Base-by-base conservation (phyloP, 2,888 invertebrate species). In the Acronicta leporina region DNA sequence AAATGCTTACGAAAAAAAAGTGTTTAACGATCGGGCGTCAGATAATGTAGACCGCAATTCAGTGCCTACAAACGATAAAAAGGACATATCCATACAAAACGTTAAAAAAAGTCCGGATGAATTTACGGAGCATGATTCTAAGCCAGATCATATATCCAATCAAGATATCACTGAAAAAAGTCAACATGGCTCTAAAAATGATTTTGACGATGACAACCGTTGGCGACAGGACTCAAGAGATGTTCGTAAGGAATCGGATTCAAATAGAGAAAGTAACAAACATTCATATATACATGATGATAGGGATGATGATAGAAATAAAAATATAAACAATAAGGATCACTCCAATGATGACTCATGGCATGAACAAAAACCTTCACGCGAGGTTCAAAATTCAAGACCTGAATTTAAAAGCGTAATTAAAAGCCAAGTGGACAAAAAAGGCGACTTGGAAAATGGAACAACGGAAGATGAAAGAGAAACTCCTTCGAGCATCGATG, bases 1-100 rank as follows among this genome's bases (percentile, higher is more conserved):
- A 13, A 54, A 47, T 0, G 52, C 59, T 11, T 15, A 49, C 11
- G 38, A 50, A 10, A 50, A 46, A 25, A 70, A 45, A 45, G 0
- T 9, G 11, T 33, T 41, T 6, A 41, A 15, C 13, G 48, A 53
- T 1, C 30, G 41, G 10, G 8, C 25, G 3, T 42, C 43, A 10
- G 25, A 55, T 15, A 40, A 41, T 5, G 16, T 0, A 6, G 15
- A 15, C 13, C 13, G 0, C 6, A 16, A 48, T 9, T 1, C 1
- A 0, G n/a, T 38, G 13, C 4, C 5, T 5, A 44, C 15, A 50
- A 56, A 50, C 25, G 15, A 45, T 25, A n/a, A 43, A 8, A 16
- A 42, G 13, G 41, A 20, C 2, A 2, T 1, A 0, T 4, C 5
- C 2, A 68, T 43, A 20, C 9, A 20, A 5, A 61, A 40, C 20